A percentile compares a stretch with the other conserved stretches of the same genome.
Conservation (phyloP, 1,140 invertebrate species). For the Homarus americanus region DNA sequence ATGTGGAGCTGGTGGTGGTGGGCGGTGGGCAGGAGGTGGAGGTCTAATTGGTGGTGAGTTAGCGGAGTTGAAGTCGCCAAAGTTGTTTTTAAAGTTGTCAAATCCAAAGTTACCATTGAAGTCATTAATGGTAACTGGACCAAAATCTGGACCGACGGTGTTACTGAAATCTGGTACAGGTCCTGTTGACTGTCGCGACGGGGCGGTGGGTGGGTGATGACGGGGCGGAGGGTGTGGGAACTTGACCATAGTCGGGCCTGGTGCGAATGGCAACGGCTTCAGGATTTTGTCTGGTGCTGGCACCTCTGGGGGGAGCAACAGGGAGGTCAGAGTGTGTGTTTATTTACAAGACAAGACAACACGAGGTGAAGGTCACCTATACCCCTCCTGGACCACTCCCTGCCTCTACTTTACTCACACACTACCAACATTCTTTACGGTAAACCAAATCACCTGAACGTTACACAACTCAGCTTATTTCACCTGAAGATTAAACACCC, state of each 20-base stretch:
- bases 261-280: slow-evolving; percentile 70
- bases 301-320: slow-evolving; percentile 43
- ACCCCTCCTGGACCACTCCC: no score
- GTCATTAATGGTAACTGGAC: slow-evolving; percentile 69
- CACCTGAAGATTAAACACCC: no score
- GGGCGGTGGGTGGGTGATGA: neutral
- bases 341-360: no score
- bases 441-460: no score
- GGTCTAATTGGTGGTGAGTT: slow-evolving; percentile 16
- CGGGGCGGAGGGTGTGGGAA: slow-evolving; percentile 40
- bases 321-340: neutral
- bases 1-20: neutral
- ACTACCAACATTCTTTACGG: no score
- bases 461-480: no score
- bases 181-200: slow-evolving; percentile 7
- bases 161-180: slow-evolving; percentile 68
- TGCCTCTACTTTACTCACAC: no score
- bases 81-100: slow-evolving; percentile 42
- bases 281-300: slow-evolving; percentile 60
- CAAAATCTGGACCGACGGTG: slow-evolving; percentile 72
- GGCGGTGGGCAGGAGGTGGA: slow-evolving; percentile 8
- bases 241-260: slow-evolving; percentile 60
- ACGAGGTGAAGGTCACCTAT: neutral
- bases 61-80: slow-evolving; percentile 24
- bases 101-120: slow-evolving; percentile 55